These are phyloP conservation scores for Sebastes minor DNA, from an alignment of 2,797 vertebrate species.

Conservation along the genomic window DNA sequence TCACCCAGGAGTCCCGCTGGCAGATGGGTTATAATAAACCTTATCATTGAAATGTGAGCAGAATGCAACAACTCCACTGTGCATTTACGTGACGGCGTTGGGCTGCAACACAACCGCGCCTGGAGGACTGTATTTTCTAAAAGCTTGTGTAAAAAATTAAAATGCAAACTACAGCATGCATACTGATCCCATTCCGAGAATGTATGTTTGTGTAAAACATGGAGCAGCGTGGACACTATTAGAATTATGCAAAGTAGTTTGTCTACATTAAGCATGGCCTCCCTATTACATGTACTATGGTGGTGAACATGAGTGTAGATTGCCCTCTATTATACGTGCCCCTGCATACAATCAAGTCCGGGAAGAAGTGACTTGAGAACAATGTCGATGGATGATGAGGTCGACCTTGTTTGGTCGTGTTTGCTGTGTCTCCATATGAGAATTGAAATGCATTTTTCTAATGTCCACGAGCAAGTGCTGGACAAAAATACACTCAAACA, in stretches of 20 bases:
- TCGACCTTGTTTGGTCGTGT: not conserved
- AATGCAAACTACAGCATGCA: slow-evolving; percentile 10
- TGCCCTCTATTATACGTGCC: not conserved
- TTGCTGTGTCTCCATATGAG: not conserved
- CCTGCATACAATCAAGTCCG: not conserved
- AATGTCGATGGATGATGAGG: slow-evolving; percentile 33
- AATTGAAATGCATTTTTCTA: slow-evolving; percentile 10
- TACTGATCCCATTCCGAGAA: not conserved
- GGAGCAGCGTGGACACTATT: not conserved
- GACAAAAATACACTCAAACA: not conserved
- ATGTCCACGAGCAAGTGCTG: not conserved
- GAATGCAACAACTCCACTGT: slow-evolving; percentile 22
- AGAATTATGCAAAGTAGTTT: not conserved
- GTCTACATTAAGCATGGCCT: not conserved
- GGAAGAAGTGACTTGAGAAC: slow-evolving; percentile 1
- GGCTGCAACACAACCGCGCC: not conserved
- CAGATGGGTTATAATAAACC: slow-evolving; percentile 58
- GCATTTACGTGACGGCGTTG: not conserved
- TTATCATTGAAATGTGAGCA: slow-evolving; percentile 65
- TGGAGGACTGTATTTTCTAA: not conserved
- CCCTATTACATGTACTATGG: not conserved
- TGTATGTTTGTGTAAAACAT: slow-evolving; percentile 6
- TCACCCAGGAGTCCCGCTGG: slow-evolving; percentile 34
- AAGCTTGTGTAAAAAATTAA: slow-evolving; percentile 12
- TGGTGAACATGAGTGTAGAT: not conserved